Evolutionary conservation across 2,113 vertebrate genomes (phyloP).

Genomic region (Lanius ludovicianus): DNA sequence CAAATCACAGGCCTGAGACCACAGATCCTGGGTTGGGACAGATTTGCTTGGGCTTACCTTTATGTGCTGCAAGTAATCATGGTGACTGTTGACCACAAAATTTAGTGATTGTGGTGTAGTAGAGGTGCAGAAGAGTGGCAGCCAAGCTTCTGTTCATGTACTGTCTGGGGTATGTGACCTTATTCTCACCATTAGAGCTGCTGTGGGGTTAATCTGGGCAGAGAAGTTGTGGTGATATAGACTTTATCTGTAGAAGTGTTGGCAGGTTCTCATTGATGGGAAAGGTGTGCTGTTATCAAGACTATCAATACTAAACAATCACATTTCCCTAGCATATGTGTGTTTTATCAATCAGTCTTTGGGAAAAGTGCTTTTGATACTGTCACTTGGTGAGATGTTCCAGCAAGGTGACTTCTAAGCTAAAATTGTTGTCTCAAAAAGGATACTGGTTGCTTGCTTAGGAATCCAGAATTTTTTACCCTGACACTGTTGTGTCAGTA

Average conservation of each 20-base stretch:
- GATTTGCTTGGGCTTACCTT: neutral
- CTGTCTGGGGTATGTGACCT: neutral
- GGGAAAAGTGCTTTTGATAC: neutral
- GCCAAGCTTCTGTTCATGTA: neutral
- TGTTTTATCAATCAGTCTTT: neutral
- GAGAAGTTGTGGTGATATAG: neutral
- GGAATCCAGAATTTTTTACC: neutral
- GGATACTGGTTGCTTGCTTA: neutral
- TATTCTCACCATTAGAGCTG: neutral
- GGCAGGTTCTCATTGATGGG: neutral
- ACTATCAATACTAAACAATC: neutral
- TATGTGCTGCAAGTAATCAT: accelerated
- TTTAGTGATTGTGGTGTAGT: neutral
- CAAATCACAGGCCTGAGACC: neutral
- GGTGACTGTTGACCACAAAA: accelerated
- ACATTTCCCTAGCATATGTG: accelerated
- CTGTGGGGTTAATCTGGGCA: neutral
- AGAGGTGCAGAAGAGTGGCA: accelerated
- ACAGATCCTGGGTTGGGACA: neutral
- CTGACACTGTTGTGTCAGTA: neutral
- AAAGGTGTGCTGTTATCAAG: neutral
- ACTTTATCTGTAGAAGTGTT: neutral
- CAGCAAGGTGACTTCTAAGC: neutral
- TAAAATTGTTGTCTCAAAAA: neutral
- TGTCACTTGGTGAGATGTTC: neutral